Base-by-base conservation (phyloP, 1,140 invertebrate species). In the Portunus trituberculatus region DNA sequence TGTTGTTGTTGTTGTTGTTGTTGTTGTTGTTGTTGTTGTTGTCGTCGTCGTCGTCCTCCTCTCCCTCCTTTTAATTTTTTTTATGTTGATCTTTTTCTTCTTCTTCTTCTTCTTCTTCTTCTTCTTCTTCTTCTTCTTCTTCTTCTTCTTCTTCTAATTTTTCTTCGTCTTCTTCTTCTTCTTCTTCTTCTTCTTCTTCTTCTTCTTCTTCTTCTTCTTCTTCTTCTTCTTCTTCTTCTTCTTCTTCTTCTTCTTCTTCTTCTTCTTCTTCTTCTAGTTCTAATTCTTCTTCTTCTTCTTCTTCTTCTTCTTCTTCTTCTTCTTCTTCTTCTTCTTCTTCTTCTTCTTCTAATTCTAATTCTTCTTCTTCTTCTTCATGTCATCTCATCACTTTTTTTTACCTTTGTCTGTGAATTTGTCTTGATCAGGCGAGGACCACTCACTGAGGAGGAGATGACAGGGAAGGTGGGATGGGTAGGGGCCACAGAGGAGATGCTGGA, bases 281-380 rank as follows among this genome's bases (percentile, higher is more conserved):
- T 83, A 2, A 1, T 83, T 29, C 76, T n/a, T 83, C 76, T 83
- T 83, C 76, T 83, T 83, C 76, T 83, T 83, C 76, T 83, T 83
- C 76, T 83, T 83, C 76, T n/a, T 83, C 76, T 83, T 87, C 84
- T 87, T 31, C 39, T 39, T 20, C 29, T 20, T 31, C 39, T 16
- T 31, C 16, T 39, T 16, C 39, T 39, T n/a, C 84, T 87, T 29
- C 84, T 87, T 16, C 84, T 31, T 20, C 39, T 87, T 87, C 84
- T 87, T 16, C 39, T 39, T 39, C 4, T 87, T 39, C 67, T 29
- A 1, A 1, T 29, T 83, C 76, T 2, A 6, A 3, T 39, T 39
- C 39, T 39, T 39, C 1, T 39, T 39, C n/a, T 39, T 39, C 39
- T 39, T 39, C 39, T 39, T 39, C 1, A 2, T 6, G 6, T 39